phyloP scores from a whole-genome alignment of 2,888 invertebrate species.

The Amphipyra tragopoginis region DNA sequence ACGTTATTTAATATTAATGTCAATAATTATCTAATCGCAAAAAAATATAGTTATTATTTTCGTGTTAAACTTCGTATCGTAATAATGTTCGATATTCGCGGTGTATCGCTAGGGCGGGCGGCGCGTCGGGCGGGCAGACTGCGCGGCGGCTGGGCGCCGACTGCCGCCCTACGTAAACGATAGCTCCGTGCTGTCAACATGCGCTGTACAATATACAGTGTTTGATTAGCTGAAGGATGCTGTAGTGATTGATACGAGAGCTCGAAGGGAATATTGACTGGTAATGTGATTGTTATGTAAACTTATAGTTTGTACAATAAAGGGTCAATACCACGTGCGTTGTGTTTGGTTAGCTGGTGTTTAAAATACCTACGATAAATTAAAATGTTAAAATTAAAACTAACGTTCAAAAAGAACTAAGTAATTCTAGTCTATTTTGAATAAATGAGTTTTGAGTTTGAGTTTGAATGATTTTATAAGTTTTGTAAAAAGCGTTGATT shows the following conservation, averaged over 20 bases:
- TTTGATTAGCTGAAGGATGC: conserved; percentile 23
- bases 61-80: conserved; percentile 25
- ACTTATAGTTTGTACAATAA: conserved; percentile 2
- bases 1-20: too few species aligned
- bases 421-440: too few species aligned
- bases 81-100: conserved; percentile 15
- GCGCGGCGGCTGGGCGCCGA: conserved; percentile 64
- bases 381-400: too few species aligned
- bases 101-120: conserved; percentile 47
- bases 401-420: too few species aligned
- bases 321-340: too few species aligned
- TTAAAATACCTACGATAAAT: too few species aligned
- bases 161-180: conserved; percentile 54
- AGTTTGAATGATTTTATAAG: too few species aligned
- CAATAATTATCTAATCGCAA: too few species aligned
- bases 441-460: too few species aligned
- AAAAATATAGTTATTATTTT: conserved; percentile 13
- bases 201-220: conserved; percentile 5
- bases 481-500: too few species aligned
- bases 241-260: conserved; percentile 10
- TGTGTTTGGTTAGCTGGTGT: too few species aligned
- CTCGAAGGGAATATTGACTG: background rate
- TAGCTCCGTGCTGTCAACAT: background rate
- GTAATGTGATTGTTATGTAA: background rate
- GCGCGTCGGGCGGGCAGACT: conserved; percentile 60